Evolutionary conservation across 2,888 invertebrate genomes (phyloP), one percentile per base, ranked within the genome.

Genomic region (Tenthredo scrophulariae): DNA sequence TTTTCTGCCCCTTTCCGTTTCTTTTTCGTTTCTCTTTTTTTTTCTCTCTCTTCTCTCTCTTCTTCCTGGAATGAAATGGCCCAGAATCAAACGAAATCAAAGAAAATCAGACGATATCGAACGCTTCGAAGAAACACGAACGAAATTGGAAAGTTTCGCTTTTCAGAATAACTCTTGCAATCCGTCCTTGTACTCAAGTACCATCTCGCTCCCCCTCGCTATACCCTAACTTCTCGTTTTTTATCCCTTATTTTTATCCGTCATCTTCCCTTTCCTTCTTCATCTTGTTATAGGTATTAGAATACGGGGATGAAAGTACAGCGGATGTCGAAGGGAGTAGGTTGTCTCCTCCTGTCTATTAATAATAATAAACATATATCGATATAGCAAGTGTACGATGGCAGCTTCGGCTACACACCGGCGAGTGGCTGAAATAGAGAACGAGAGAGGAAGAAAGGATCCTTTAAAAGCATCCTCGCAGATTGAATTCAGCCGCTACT

Each of bases 391-490:
- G 40, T 72, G 43, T 43, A 43, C 74, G 43, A 74, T 18, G 18
- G 22, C 43, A 40, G 40, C 22, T 43, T 74, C 40, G 40, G 74
- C 40, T 29, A 37, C n/a, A 40, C 43, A 43, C 9, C 10, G 74
- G 43, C 9, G 33, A n/a, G 77, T n/a, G n/a, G 77, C 22, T 50
- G 50, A 54, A 54, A 13, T 26, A 50, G 18, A 77, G 46, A 54
- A 80, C 37, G 40, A 62, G 50, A 46, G 46, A 15, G 33, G 29
- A 18, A 62, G 46, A 65, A 70, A 37, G 43, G 67, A 29, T 83
- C 50, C 83, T 83, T 70, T 83, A 83, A 83, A 83, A 83, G 83
- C 83, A 83, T 83, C 67, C 46, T 83, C 46, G 62, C 65, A 83
- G 83, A 65, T 83, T 83, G 67, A 83, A 83, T 83, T 83, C 83